phyloP scores from a whole-genome alignment of 2,888 invertebrate genomes.

The Schrankia costaestrigalis region DNA sequence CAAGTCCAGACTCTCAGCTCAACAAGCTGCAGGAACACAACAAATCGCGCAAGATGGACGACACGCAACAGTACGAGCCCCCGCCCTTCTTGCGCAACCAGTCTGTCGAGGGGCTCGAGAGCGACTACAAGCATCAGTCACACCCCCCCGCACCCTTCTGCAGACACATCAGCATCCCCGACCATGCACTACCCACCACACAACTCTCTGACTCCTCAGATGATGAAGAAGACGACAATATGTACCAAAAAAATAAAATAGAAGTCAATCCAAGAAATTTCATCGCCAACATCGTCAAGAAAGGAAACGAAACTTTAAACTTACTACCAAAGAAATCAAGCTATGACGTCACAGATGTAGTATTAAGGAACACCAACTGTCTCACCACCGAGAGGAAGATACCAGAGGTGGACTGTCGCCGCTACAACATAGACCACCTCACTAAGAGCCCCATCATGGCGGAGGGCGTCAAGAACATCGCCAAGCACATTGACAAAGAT shows the following conservation, averaged over 20 bases:
- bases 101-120: constrained; percentile 67
- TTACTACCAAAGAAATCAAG: constrained; percentile 50
- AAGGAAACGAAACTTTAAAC: constrained; percentile 44
- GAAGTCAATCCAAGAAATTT: constrained; percentile 46
- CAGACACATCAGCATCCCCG: constrained; percentile 58
- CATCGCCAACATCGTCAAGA: constrained; percentile 44
- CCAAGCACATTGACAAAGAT: constrained; percentile 39
- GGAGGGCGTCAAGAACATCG: constrained; percentile 48
- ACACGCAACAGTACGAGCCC: constrained; percentile 20
- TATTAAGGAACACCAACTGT: constrained; percentile 39
- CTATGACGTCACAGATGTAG: constrained; percentile 55
- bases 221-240: constrained; percentile 31
- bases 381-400: constrained; percentile 42
- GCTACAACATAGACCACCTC: constrained; percentile 56
- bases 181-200: constrained; percentile 22
- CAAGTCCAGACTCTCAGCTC: constrained; percentile 51
- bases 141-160: constrained; percentile 45
- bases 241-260: constrained; percentile 44
- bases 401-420: constrained; percentile 47
- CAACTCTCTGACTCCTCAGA: constrained; percentile 31
- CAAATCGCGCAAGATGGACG: constrained; percentile 39
- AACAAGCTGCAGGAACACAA: constrained; percentile 35
- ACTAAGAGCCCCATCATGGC: constrained; percentile 47
- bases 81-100: constrained; percentile 71
- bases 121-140: constrained; percentile 43